Conservation (phyloP, 2,113 vertebrate species). For the Tiliqua scincoides region DNA sequence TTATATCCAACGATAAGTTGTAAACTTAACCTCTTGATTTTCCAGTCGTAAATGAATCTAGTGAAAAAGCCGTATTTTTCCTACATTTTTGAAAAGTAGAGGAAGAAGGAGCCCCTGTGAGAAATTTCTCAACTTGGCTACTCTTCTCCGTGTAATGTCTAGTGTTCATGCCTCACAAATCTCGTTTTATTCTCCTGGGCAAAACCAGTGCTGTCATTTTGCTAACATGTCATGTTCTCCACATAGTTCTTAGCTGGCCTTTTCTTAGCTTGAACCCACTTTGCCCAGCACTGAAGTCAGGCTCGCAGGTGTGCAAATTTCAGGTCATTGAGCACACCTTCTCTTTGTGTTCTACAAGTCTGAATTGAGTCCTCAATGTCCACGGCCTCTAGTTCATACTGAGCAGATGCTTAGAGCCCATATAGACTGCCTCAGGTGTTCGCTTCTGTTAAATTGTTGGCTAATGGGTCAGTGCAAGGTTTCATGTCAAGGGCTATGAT, state of each 20-base stretch:
- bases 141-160: background rate
- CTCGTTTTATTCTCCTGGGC: background rate
- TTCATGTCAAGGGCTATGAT: background rate
- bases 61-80: background rate
- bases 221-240: background rate
- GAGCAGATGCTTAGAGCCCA: background rate
- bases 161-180: background rate
- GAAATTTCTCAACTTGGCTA: background rate
- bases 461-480: background rate
- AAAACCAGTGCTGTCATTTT: background rate
- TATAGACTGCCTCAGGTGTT: background rate
- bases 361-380: background rate
- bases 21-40: background rate
- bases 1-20: background rate
- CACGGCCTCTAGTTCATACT: background rate
- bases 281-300: background rate
- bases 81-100: no score
- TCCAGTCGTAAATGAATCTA: background rate
- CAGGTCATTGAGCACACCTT: background rate
- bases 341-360: background rate
- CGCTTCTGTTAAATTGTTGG: background rate
- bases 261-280: background rate
- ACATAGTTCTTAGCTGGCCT: no score
- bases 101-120: background rate
- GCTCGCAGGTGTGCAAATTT: background rate